A percentile compares a stretch with the other conserved stretches of the same genome.
phyloP scores from a whole-genome alignment of 1,140 invertebrate genomes.

The Zeugodacus cucurbitae region DNA sequence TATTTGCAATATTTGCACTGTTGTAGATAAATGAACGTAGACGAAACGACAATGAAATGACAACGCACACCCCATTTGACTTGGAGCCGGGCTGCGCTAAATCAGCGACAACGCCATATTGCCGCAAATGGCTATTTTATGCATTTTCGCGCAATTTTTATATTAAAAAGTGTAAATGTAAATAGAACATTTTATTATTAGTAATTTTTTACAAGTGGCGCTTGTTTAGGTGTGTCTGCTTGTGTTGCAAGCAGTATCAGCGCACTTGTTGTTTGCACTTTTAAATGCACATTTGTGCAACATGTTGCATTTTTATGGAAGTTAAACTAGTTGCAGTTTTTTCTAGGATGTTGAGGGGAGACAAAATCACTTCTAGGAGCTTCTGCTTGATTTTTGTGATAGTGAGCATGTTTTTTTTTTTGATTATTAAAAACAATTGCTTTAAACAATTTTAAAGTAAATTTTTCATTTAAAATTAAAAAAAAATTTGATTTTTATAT shows the following conservation, averaged over 20 bases:
- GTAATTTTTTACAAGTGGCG: conserved; percentile 1
- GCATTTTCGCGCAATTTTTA: conserved; percentile 34
- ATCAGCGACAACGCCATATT: conserved; percentile 11
- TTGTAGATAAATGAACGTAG: neutral
- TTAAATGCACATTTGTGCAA: conserved; percentile 24
- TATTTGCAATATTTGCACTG: neutral
- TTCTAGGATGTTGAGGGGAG: neutral
- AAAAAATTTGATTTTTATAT: no score
- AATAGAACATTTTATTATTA: conserved; percentile 40
- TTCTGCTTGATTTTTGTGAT: no score
- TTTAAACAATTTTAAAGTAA: no score
- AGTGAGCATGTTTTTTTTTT: no score
- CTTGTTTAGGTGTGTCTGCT: neutral
- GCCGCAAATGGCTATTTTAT: conserved; percentile 33
- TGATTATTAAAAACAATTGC: no score
- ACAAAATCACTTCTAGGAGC: no score
- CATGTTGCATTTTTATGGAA: conserved; percentile 7
- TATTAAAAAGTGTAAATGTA: conserved; percentile 39
- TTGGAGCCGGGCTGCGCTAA: neutral
- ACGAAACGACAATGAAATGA: neutral
- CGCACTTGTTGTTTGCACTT: conserved; percentile 6
- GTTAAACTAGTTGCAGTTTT: neutral
- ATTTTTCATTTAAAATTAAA: no score
- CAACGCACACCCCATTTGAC: neutral
- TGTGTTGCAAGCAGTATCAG: neutral